These are phyloP conservation scores for Heliopora coerulea DNA, from an alignment of 92 coral and sea anemone genomes.

Conservation along the genomic window DNA sequence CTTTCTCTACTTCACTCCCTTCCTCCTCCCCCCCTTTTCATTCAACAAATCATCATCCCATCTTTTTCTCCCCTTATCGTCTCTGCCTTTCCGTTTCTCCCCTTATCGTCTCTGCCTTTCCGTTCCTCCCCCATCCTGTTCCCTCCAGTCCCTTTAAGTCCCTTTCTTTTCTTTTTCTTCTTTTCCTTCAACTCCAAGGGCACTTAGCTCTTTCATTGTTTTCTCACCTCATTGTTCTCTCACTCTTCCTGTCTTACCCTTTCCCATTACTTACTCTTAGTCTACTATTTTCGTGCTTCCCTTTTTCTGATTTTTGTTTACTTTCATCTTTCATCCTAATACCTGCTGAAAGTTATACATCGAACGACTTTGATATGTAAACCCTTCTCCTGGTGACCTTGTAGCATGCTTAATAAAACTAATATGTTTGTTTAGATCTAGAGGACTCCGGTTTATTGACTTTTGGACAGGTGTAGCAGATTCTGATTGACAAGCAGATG, in stretches of 20 bases:
- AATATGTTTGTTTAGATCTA: slow-evolving; percentile 65
- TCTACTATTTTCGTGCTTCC: neutral
- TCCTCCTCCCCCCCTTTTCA: too few species aligned
- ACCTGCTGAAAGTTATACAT: slow-evolving; percentile 63
- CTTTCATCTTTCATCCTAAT: neutral
- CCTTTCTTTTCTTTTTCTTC: neutral
- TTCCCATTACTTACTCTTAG: neutral
- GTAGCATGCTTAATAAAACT: slow-evolving; percentile 59
- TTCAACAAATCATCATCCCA: too few species aligned
- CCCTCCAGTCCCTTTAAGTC: neutral
- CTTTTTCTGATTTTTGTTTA: neutral
- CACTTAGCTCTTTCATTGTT: neutral
- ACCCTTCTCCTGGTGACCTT: slow-evolving; percentile 96
- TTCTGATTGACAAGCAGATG: slow-evolving; percentile 11
- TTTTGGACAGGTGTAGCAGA: slow-evolving; percentile 42
- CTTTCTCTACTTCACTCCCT: too few species aligned
- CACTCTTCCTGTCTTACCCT: neutral
- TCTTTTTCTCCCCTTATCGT: too few species aligned
- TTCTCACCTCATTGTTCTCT: neutral
- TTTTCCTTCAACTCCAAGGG: neutral
- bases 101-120: neutral
- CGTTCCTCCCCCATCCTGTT: neutral
- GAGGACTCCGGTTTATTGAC: slow-evolving; percentile 55
- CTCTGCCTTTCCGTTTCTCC: too few species aligned
- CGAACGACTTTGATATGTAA: slow-evolving; percentile 68